These are phyloP conservation scores for Sycophila texana DNA, from an alignment of 2,888 invertebrate species.

Conservation along the genomic window DNA sequence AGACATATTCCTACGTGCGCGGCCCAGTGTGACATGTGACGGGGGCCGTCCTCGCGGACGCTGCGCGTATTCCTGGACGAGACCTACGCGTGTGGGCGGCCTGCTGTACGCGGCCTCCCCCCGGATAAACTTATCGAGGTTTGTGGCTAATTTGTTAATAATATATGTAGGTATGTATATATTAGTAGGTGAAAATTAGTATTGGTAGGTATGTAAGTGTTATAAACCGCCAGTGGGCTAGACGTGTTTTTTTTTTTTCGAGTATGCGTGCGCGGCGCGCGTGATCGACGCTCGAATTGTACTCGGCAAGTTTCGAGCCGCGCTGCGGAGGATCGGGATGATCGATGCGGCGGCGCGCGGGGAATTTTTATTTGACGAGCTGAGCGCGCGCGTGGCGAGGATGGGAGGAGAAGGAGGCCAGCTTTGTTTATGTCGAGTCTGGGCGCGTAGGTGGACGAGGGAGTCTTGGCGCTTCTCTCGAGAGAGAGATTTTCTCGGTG, in stretches of 20 bases:
- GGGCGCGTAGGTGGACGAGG: background rate
- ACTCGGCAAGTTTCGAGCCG: too few relatives aligned
- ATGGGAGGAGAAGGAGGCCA: background rate
- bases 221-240: too few relatives aligned
- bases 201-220: too few relatives aligned
- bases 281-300: too few relatives aligned
- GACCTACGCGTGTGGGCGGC: background rate
- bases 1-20: background rate
- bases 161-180: too few relatives aligned
- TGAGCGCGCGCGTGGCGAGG: background rate
- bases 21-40: background rate
- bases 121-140: slow-evolving; percentile 9
- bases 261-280: too few relatives aligned
- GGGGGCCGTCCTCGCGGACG: background rate
- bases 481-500: too few relatives aligned
- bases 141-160: background rate
- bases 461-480: background rate
- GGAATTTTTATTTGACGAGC: slow-evolving; percentile 6
- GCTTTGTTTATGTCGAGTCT: background rate
- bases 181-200: too few relatives aligned
- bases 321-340: too few relatives aligned
- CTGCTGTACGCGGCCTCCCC: background rate
- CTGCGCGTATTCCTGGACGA: background rate
- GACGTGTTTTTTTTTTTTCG: too few relatives aligned
- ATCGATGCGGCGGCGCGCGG: background rate